Conservation (phyloP, 2,888 invertebrate genomes). For the Lasioglossum malachurum region DNA sequence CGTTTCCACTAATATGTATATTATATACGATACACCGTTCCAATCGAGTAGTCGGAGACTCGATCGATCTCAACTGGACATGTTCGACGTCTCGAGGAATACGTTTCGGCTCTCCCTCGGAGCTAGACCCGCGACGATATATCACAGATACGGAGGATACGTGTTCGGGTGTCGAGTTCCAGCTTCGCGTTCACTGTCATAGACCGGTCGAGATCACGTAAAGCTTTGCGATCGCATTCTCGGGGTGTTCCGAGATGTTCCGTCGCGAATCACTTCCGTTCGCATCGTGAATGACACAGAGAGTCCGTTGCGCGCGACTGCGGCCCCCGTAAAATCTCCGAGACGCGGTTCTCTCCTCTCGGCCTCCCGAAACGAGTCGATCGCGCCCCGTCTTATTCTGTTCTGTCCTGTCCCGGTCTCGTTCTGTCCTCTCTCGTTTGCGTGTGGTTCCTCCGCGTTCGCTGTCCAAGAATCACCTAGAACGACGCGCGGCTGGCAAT, state of each 20-base stretch:
- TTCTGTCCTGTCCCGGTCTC: background rate
- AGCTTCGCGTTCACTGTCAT: background rate
- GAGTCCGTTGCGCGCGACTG: slow-evolving; percentile 5
- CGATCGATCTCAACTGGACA: slow-evolving; percentile 7
- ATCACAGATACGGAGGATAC: background rate
- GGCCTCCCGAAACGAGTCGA: background rate
- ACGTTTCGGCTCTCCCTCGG: background rate
- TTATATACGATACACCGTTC: background rate
- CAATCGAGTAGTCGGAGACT: background rate
- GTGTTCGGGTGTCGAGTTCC: background rate
- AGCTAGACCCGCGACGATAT: background rate
- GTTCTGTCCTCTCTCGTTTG: background rate
- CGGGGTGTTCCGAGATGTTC: slow-evolving; percentile 10
- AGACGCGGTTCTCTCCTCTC: background rate
- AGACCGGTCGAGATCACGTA: slow-evolving; percentile 36
- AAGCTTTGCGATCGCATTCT: slow-evolving; percentile 29
- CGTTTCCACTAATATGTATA: background rate
- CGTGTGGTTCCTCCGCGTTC: slow-evolving; percentile 51
- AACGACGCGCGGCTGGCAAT: slow-evolving; percentile 71
- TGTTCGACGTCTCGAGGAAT: background rate
- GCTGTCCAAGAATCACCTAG: slow-evolving; percentile 76
- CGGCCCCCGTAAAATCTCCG: background rate
- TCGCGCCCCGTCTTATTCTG: background rate
- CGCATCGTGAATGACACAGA: slow-evolving; percentile 30
- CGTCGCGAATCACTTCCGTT: slow-evolving; percentile 1